Base-by-base conservation (phyloP, 2,888 invertebrate species). In the Eupithecia centaureata region DNA sequence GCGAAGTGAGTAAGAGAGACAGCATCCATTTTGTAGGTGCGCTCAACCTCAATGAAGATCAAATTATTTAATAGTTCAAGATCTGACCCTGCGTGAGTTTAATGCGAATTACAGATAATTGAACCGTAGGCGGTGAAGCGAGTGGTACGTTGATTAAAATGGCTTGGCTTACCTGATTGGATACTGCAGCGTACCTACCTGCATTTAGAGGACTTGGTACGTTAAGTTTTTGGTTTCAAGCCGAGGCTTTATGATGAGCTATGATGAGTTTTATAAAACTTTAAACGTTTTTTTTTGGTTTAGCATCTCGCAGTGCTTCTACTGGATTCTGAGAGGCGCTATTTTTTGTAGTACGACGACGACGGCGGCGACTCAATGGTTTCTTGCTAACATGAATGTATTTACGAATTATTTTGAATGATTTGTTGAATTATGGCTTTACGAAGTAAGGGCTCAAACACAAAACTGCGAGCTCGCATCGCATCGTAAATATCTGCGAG, bases 51-150 rank as follows among this genome's bases (percentile, higher is more conserved):
- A 52, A 65, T 68, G 66, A 67, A 71, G 70, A 78, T 84, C 80
- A 77, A 84, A 84, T 87, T 86, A 85, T 80, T 81, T 79, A 80
- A 81, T 81, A 84, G 87, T 86, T 89, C 89, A 86, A 79, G 85
- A 86, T 87, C 89, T 91, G 91, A 91, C 90, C 90, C 87, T 85
- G 83, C 76, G 78, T 77, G 77, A 79, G 77, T 79, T 79, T 79
- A 81, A 71, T 68, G 72, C 67, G 71, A 74, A 73, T 73, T 73
- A 76, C 65, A 27, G 52, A 61, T 73, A 72, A 74, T 73, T 76
- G 73, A 68, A 63, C 52, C 73, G 78, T 77, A 77, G 80, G 82
- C 77, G 82, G 73, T 67, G 74, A 70, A 63, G 66, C 68, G 72
- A 78, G 67, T 61, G 72, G 65, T 63, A 68, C 68, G 71, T 80